These are phyloP conservation scores for Chiloscyllium plagiosum DNA, from an alignment of 2,113 vertebrate species.

Conservation along the genomic window DNA sequence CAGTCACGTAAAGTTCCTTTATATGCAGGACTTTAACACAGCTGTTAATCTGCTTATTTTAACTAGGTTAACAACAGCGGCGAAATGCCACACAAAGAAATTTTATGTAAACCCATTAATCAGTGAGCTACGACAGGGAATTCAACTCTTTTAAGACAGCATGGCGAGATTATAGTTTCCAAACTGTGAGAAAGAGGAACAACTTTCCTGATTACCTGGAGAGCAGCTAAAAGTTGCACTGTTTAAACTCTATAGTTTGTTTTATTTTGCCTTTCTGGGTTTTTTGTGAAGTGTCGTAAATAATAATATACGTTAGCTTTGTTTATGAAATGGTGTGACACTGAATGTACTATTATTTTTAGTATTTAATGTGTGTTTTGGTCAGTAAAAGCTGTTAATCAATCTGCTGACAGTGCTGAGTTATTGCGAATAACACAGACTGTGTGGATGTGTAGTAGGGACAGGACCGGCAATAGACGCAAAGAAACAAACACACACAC, in stretches of 20 bases:
- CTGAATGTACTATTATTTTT: conserved; percentile 42
- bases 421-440: conserved; percentile 41
- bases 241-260: conserved; percentile 30
- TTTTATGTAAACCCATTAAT: conserved; percentile 33
- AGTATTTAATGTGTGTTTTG: conserved; percentile 2
- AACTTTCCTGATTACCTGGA: neutral
- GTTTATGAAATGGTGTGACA: conserved; percentile 47
- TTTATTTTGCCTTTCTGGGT: conserved; percentile 39
- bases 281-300: conserved; percentile 45
- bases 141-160: neutral
- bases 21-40: neutral
- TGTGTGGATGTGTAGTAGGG: conserved; percentile 40
- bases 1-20: neutral
- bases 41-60: conserved; percentile 31
- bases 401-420: conserved; percentile 39
- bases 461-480: conserved; percentile 48
- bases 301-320: conserved; percentile 45
- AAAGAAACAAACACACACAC: conserved; percentile 18
- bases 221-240: neutral
- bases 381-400: conserved; percentile 42
- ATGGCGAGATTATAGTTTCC: neutral
- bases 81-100: conserved; percentile 7
- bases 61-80: conserved; percentile 20
- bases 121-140: neutral
- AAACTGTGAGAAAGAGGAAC: neutral